These are phyloP conservation scores for Rhabdophis nuchalis DNA, from an alignment of 2,797 vertebrate genomes.

Conservation along the genomic window DNA sequence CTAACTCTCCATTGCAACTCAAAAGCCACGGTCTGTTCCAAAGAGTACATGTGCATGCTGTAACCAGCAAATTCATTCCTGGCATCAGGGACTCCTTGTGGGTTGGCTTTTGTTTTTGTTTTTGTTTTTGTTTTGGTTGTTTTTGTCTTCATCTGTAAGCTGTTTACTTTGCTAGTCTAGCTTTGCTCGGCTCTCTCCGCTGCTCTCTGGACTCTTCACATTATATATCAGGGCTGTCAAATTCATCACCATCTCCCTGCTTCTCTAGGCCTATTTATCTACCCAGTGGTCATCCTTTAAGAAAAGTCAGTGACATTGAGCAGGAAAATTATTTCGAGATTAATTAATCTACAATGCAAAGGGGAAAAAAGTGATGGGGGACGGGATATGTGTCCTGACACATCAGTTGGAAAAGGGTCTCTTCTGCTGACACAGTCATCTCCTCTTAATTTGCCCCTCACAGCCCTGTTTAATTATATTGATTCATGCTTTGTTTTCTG, in stretches of 20 bases:
- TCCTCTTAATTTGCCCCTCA: constrained; percentile 48
- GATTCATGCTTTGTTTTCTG: constrained; percentile 60
- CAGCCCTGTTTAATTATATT: constrained; percentile 58
- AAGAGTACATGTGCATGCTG: not conserved
- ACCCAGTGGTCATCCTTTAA: not conserved
- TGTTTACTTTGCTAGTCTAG: not conserved
- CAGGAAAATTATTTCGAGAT: not conserved
- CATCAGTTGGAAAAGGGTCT: constrained; percentile 12
- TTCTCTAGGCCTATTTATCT: not conserved
- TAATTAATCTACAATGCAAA: not conserved
- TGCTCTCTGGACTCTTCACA: not conserved
- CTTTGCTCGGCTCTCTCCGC: not conserved
- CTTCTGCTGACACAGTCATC: constrained; percentile 39
- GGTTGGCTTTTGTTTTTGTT: no score
- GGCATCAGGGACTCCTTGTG: not conserved
- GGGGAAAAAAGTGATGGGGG: not conserved
- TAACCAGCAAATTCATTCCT: not conserved
- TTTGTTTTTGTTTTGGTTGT: no score
- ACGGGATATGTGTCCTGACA: constrained; percentile 1
- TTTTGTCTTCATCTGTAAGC: not conserved
- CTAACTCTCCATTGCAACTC: not conserved
- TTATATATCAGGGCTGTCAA: not conserved
- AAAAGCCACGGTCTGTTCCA: not conserved
- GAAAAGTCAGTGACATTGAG: not conserved
- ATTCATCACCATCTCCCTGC: not conserved